These are phyloP conservation scores for Butastur rufipennis DNA, from an alignment of 2,113 vertebrate genomes.

Conservation along the genomic window DNA sequence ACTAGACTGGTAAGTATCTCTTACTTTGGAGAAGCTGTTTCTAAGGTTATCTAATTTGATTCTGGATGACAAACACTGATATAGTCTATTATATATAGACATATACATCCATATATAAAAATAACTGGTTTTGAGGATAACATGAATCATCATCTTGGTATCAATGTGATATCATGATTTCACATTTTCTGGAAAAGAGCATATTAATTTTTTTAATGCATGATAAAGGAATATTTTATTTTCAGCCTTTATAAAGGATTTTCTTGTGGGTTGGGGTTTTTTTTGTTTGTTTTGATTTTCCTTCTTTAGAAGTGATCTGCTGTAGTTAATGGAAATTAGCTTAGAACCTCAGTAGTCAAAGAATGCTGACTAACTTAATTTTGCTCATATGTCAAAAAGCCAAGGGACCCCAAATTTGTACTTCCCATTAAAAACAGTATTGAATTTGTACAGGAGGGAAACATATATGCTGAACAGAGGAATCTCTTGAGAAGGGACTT, in stretches of 20 bases:
- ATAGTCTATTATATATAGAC: neutral
- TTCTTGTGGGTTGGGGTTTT: neutral
- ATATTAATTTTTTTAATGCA: neutral
- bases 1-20: neutral
- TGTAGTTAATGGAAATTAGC: neutral
- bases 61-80: conserved; percentile 3
- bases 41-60: conserved; percentile 5
- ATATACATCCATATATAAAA: neutral
- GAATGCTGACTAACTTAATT: neutral
- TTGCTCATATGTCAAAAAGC: neutral
- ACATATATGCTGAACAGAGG: neutral
- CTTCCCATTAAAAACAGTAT: conserved; percentile 2
- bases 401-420: neutral
- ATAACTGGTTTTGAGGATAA: neutral
- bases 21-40: neutral
- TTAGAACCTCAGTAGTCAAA: neutral
- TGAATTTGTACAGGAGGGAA: neutral
- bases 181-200: neutral
- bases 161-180: neutral
- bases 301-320: neutral
- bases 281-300: neutral
- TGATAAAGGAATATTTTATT: conserved; percentile 8
- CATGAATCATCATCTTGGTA: neutral
- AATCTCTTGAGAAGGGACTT: neutral
- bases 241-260: neutral